phyloP scores from a whole-genome alignment of 64 coral and sea anemone species.

The Stichodactyla helianthus region DNA sequence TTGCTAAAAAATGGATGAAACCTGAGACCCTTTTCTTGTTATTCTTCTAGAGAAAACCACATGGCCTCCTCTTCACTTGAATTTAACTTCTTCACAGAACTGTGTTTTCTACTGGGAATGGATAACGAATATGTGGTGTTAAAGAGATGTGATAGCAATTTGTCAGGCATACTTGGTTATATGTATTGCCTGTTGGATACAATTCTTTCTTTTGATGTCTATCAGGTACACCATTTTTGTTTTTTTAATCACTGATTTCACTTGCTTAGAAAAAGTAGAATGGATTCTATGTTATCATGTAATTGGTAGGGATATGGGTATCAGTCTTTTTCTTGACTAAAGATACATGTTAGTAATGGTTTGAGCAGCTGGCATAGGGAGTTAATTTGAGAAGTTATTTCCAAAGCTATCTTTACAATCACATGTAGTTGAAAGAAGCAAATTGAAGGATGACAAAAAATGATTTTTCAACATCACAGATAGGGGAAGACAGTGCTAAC shows the following conservation, averaged over 20 bases:
- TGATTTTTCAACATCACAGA: constrained; percentile 9
- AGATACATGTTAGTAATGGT: too few relatives aligned
- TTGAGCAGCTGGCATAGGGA: too few relatives aligned
- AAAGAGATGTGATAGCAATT: background rate
- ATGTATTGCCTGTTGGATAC: constrained; percentile 8
- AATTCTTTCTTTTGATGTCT: constrained; percentile 36
- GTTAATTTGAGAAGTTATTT: too few relatives aligned
- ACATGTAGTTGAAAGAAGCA: too few relatives aligned
- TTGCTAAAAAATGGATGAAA: too few relatives aligned
- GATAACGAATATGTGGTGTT: background rate
- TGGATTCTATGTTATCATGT: too few relatives aligned
- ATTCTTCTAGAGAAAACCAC: constrained; percentile 4
- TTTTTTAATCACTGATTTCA: background rate
- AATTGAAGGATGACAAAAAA: background rate
- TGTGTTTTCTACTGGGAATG: constrained; percentile 37
- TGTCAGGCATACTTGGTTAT: background rate
- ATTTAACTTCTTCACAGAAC: constrained; percentile 57
- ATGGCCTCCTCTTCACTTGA: constrained; percentile 15
- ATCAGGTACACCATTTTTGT: constrained; percentile 20
- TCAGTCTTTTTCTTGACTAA: too few relatives aligned
- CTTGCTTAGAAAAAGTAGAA: too few relatives aligned
- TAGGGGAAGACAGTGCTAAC: constrained; percentile 37
- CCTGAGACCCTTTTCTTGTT: background rate
- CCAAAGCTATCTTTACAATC: too few relatives aligned
- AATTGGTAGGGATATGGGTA: too few relatives aligned